Base-by-base conservation (phyloP, 2,888 invertebrate species). In the Patella depressa region DNA sequence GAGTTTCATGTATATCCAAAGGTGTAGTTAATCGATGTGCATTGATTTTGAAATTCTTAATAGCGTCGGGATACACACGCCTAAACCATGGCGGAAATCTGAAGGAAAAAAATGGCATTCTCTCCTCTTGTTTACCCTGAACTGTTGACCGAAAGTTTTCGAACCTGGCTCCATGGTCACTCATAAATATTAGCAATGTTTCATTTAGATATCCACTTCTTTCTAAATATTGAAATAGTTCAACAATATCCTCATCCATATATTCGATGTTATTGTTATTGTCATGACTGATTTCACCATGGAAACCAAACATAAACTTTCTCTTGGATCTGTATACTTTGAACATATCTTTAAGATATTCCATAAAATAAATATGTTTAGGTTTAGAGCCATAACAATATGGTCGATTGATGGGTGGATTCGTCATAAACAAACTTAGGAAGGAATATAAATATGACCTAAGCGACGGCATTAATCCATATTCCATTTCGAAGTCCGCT, bases 121-220 rank as follows among this genome's bases (percentile, higher is more conserved):
- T 93, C 89, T 98, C 97, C 87, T 98, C 98, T 77, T 96, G 94
- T 90, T 97, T 96, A 0, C 98, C 98, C 90, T 97, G 97, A n/a
- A 96, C 93, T 0, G 97, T 97, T 85, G 95, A 94, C 0, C 98
- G 94, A 17, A 97, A 94, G 75, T 94, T 93, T 0, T 96, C 95
- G 91, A 96, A 97, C 88, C 97, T 85, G 29, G 87, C 85, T 0
- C 98, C 98, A 91, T 98, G 98, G 92, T 98, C 98, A 9, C 97
- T 95, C 96, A 98, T 96, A 11, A 98, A 90, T 76, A 98, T 94
- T 0, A 98, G 92, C 82, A 98, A 89, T 0, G 97, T 96, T 85
- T 96, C 94, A 80, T 97, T 94, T 34, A 97, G 92, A 57, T 94
- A 92, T 0, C 95, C 94, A 1, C 93, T 93, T 3, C 92, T 89